Evolutionary conservation across 2,888 invertebrate species (phyloP), one percentile per base, ranked within the genome.

Genomic region (Hecatera dysodea): DNA sequence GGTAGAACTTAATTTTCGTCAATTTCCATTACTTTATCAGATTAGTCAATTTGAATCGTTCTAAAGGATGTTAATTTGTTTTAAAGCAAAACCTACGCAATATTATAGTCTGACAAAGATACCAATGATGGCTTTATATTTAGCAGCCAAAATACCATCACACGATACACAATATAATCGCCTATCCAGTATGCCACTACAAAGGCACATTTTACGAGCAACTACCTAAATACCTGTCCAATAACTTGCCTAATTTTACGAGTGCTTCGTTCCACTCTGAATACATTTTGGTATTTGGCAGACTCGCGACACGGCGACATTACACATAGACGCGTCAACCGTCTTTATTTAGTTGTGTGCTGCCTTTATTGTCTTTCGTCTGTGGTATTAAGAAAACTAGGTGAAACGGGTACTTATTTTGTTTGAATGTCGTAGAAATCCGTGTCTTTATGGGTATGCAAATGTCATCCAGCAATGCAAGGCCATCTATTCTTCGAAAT

Each of bases 251-350:
- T 59, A n/a, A 75, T 62, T 80, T 82, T 78, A 84, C 57, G 66
- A 59, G 29, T 24, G 46, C 36, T 55, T n/a, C 59, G 84, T 72
- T 56, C 63, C 67, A 42, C 55, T 72, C 65, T 36, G 52, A 59
- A 73, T 53, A 53, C 53, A 19, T 60, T 65, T 71, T 81, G 70
- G 56, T 72, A 74, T 82, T 86, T 77, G 39, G 64, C 57, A 67
- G 68, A 53, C 22, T 48, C 72, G 29, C 52, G 50, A 44, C 22
- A 76, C 48, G 19, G 12, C 24, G 36, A 15, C 44, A 42, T 39
- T 64, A 29, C 22, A 24, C 39, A 27, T 44, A 59, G 56, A 66
- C 75, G 67, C n/a, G 1, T 53, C 27, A 33, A 67, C 46, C 2
- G 42, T 6, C 27, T 75, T 56, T 44, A 46, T 80, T 62, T 27